Conservation (phyloP, 2,113 vertebrate species). For the Gymnocephalus cernua region DNA sequence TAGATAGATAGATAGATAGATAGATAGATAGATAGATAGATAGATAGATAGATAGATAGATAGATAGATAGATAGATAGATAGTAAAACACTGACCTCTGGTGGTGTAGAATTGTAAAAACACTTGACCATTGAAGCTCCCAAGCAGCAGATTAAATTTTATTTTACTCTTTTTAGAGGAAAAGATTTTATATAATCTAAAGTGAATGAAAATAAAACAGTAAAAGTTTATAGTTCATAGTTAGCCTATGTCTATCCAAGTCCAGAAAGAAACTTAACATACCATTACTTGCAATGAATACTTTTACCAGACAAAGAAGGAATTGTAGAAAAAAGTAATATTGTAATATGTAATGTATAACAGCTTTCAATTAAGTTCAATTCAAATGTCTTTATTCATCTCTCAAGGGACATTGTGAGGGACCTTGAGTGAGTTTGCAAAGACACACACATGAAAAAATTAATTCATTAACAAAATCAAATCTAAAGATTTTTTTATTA, state of each 20-base stretch:
- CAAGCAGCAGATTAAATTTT: neutral
- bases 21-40: constrained; percentile 9
- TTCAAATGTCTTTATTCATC: neutral
- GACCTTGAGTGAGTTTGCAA: neutral
- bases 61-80: constrained; percentile 24
- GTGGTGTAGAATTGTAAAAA: constrained; percentile 14
- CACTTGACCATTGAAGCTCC: neutral
- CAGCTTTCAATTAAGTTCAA: neutral
- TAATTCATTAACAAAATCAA: too few species aligned
- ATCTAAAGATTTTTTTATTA: too few species aligned
- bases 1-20: constrained; percentile 8
- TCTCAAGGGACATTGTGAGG: neutral
- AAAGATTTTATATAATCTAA: neutral
- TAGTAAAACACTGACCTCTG: constrained; percentile 55
- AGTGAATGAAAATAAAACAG: neutral
- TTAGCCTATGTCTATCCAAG: neutral
- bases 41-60: constrained; percentile 6
- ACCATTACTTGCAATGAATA: neutral
- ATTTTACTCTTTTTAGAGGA: neutral
- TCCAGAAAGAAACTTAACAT: neutral
- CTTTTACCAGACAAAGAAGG: neutral
- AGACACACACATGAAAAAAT: neutral
- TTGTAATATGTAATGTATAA: neutral
- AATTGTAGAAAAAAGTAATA: neutral
- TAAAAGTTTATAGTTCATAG: neutral